Percentiles rank a stretch among this genome's conserved stretches.
phyloP scores from a whole-genome alignment of 2,888 invertebrate genomes.

The Poecilobothrus nobilitatus region DNA sequence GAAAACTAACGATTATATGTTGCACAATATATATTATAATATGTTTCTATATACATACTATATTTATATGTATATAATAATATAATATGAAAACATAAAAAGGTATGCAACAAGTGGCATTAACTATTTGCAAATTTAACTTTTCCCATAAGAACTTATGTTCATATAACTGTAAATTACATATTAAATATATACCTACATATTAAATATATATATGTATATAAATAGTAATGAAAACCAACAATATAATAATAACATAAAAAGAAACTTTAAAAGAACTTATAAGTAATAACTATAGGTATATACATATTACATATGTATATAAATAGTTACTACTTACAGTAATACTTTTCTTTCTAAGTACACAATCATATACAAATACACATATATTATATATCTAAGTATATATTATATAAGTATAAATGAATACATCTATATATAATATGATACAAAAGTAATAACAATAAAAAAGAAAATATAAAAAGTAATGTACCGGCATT shows the following conservation, averaged over 20 bases:
- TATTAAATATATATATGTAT: no score
- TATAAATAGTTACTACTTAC: no score
- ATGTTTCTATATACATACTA: background rate
- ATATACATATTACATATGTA: background rate
- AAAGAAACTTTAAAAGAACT: no score
- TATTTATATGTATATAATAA: background rate
- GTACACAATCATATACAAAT: no score
- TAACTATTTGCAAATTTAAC: background rate
- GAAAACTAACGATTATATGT: no score
- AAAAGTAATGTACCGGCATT: conserved; percentile 3
- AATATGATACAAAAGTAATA: background rate
- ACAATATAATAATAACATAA: no score
- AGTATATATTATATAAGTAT: background rate
- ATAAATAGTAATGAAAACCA: no score
- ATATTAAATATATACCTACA: background rate
- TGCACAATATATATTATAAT: no score
- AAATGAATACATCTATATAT: background rate
- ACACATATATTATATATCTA: background rate
- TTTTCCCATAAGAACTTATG: background rate
- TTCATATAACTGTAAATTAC: background rate
- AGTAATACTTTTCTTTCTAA: background rate
- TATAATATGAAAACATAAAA: background rate
- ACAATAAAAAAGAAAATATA: background rate
- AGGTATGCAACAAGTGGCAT: conserved; percentile 1
- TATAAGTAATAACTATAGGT: background rate